Conservation (phyloP, 2,888 invertebrate genomes). For the Lithosia quadra region DNA sequence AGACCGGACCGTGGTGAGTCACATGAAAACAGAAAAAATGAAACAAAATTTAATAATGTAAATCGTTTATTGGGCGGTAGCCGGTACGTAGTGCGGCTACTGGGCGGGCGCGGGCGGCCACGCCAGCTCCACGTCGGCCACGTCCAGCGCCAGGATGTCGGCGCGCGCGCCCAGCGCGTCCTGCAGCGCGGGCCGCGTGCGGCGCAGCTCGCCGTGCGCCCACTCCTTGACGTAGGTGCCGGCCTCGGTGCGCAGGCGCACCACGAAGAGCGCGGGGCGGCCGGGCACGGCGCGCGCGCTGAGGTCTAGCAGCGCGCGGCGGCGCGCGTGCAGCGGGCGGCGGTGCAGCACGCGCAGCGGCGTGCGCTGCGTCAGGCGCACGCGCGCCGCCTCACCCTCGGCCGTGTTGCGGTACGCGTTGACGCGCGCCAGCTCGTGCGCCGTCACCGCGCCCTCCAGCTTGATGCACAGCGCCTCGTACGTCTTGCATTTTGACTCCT, state of each 20-base stretch:
- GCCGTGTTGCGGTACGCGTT: conserved; percentile 70
- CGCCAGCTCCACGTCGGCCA: conserved; percentile 90
- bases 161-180: conserved; percentile 89
- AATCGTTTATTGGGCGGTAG: neutral
- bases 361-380: conserved; percentile 93
- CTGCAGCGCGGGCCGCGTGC: conserved; percentile 93
- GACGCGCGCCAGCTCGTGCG: conserved; percentile 83
- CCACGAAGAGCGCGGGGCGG: conserved; percentile 85
- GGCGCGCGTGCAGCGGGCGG: conserved; percentile 91
- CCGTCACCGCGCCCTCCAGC: conserved; percentile 76
- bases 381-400: conserved; percentile 60
- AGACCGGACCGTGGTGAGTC: too few relatives aligned
- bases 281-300: conserved; percentile 83
- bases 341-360: conserved; percentile 96
- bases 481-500: conserved; percentile 94
- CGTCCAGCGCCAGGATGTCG: conserved; percentile 97
- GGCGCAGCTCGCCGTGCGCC: conserved; percentile 97
- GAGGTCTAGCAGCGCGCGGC: conserved; percentile 88
- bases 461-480: conserved; percentile 94
- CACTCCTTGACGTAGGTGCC: conserved; percentile 99
- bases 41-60: neutral
- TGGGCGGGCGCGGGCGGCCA: conserved; percentile 91
- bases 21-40: neutral
- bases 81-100: neutral
- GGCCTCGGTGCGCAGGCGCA: conserved; percentile 93